Evolutionary conservation across 2,797 vertebrate species (phyloP).

Genomic region (Buphagus erythrorhynchus): DNA sequence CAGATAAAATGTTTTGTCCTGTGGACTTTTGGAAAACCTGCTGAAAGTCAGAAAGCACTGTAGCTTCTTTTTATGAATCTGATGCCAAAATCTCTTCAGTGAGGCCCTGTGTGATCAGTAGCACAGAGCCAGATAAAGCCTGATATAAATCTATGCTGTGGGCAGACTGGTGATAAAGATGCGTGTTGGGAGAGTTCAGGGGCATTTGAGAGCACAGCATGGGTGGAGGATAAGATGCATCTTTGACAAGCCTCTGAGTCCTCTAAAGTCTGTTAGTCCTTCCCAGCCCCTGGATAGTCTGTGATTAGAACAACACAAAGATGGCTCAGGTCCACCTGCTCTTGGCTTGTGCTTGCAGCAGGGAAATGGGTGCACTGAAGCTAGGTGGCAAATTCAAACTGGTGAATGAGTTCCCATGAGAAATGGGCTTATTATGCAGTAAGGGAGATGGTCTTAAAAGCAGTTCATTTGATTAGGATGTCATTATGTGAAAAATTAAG

Average conservation of each 20-base stretch:
- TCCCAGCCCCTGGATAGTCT: background rate
- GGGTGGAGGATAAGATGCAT: background rate
- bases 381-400: background rate
- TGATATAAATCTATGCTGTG: background rate
- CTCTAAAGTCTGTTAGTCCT: background rate
- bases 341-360: background rate
- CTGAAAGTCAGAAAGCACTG: background rate
- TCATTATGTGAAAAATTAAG: background rate
- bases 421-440: background rate
- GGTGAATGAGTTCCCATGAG: background rate
- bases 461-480: background rate
- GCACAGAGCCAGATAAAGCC: background rate
- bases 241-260: background rate
- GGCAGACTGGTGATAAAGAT: background rate
- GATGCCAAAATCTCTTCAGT: background rate
- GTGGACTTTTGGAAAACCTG: background rate
- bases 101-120: background rate
- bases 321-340: background rate
- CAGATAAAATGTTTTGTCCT: background rate
- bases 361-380: background rate
- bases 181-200: background rate
- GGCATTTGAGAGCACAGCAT: background rate
- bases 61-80: background rate
- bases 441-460: background rate
- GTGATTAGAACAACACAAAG: accelerated